Conservation (phyloP, 2,888 invertebrate species). For the Aphidoletes aphidimyza region DNA sequence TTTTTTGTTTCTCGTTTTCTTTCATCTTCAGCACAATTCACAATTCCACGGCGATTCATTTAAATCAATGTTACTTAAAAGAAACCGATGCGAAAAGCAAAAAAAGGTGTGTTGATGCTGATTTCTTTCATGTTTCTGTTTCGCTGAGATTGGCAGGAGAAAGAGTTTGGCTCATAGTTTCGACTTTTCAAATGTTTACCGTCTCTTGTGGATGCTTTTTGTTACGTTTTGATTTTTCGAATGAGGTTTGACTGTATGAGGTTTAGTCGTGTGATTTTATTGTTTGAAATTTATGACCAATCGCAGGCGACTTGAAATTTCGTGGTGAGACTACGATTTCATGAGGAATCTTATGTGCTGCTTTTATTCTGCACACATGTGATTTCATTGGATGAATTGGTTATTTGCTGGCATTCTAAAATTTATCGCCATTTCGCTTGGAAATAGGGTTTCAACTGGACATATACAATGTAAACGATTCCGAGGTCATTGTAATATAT, state of each 20-base stretch:
- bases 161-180: constrained; percentile 23
- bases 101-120: constrained; percentile 43
- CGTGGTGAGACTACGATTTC: not conserved
- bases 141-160: constrained; percentile 12
- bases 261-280: no score
- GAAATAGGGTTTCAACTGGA: not conserved
- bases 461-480: not conserved
- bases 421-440: not conserved
- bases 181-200: not conserved
- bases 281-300: not conserved
- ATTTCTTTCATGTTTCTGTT: constrained; percentile 14
- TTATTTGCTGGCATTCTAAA: no score
- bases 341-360: no score
- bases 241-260: not conserved
- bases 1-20: not conserved
- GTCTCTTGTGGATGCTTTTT: not conserved
- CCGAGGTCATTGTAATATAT: not conserved
- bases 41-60: constrained; percentile 39
- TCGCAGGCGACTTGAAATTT: not conserved
- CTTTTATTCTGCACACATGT: not conserved
- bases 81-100: not conserved
- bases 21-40: constrained; percentile 17
- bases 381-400: not conserved
- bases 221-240: not conserved
- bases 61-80: constrained; percentile 45